Evolutionary conservation across 1,140 invertebrate species (phyloP).

Genomic region (Planococcus citri): DNA sequence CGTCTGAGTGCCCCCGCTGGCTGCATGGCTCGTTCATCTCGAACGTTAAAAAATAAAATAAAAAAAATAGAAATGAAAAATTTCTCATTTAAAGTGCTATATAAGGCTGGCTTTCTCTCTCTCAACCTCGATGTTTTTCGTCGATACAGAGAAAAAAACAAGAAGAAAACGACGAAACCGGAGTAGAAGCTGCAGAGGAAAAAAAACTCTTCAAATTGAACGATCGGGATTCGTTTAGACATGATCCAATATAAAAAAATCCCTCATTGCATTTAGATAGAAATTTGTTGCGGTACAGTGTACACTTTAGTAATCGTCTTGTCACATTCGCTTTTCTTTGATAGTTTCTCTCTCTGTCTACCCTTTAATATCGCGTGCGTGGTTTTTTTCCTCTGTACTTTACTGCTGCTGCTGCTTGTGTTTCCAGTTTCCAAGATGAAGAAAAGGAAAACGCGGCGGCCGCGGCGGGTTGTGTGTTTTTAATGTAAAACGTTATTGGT

Average conservation of each 20-base stretch:
- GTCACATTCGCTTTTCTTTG: slow-evolving; percentile 16
- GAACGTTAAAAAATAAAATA: slow-evolving; percentile 4
- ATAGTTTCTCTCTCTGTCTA: no score
- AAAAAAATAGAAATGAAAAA: slow-evolving; percentile 3
- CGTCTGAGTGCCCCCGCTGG: not conserved
- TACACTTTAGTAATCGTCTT: slow-evolving; percentile 12
- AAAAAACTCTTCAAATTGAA: slow-evolving; percentile 16
- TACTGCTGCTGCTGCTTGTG: no score
- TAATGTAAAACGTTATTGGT: no score
- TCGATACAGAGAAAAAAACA: not conserved
- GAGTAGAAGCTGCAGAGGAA: not conserved
- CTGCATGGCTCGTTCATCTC: not conserved
- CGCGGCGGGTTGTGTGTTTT: no score
- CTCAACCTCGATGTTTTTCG: not conserved
- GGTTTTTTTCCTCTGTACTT: not conserved
- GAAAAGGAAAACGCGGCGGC: no score
- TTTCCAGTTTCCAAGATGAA: no score
- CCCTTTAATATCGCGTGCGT: not conserved
- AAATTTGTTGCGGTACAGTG: slow-evolving; percentile 14
- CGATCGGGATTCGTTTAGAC: slow-evolving; percentile 14
- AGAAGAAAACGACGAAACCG: not conserved
- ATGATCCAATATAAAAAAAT: slow-evolving; percentile 16
- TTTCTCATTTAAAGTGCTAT: slow-evolving; percentile 14
- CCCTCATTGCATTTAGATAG: slow-evolving; percentile 19
- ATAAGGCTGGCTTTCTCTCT: not conserved